phyloP scores from a whole-genome alignment of 1,140 invertebrate genomes.

The Anastatus disparis region DNA sequence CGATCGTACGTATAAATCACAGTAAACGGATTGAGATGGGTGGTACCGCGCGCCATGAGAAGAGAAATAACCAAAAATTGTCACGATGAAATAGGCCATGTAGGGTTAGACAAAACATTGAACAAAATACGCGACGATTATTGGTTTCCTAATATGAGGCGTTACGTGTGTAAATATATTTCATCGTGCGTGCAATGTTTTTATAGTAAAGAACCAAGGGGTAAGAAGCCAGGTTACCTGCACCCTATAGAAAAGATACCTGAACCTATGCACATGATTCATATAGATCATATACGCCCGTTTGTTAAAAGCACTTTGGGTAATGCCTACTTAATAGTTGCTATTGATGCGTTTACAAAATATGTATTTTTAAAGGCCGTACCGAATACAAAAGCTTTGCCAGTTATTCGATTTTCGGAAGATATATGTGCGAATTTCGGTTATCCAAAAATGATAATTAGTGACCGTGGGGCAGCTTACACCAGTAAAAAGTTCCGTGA shows the following conservation, averaged over 20 bases:
- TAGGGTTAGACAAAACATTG: conserved; percentile 50
- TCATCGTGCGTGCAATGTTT: conserved; percentile 48
- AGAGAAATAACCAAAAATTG: conserved; percentile 44
- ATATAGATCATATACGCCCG: conserved; percentile 51
- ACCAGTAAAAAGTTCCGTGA: background rate
- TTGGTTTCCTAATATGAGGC: conserved; percentile 52
- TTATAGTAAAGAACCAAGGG: conserved; percentile 47
- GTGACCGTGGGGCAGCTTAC: background rate
- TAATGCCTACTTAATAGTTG: conserved; percentile 48
- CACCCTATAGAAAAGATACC: conserved; percentile 50
- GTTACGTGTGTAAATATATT: conserved; percentile 46
- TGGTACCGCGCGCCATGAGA: conserved; percentile 31
- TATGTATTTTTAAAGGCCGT: conserved; percentile 48
- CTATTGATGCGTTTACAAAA: conserved; percentile 57
- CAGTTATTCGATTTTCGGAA: background rate
- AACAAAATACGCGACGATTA: conserved; percentile 48
- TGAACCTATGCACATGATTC: conserved; percentile 53
- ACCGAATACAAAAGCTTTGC: background rate
- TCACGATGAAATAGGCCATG: conserved; percentile 53
- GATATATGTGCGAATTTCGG: background rate
- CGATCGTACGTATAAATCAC: too few species aligned
- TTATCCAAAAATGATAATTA: background rate
- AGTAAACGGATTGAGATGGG: too few species aligned
- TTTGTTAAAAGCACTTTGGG: conserved; percentile 45
- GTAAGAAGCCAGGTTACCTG: conserved; percentile 47